Evolutionary conservation across 1,140 invertebrate species (phyloP).

Genomic region (Tetramorium parvispinum): DNA sequence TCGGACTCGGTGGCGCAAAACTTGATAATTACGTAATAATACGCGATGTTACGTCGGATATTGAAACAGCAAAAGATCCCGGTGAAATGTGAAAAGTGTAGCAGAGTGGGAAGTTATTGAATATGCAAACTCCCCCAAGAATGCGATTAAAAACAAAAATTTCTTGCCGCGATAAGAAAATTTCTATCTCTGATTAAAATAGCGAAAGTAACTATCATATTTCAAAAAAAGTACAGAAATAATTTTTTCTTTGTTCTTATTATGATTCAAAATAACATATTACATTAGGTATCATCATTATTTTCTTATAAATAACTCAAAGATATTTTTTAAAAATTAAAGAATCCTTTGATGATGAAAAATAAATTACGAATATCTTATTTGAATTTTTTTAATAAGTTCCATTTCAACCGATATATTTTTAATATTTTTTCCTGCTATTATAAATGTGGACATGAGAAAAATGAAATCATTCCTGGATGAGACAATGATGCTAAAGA

Average conservation of each 20-base stretch:
- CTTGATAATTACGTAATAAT: slow-evolving; percentile 63
- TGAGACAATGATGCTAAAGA: slow-evolving; percentile 51
- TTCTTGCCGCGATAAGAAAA: not conserved
- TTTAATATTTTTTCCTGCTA: not conserved
- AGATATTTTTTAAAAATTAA: not conserved
- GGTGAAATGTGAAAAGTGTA: slow-evolving; percentile 36
- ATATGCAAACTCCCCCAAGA: not conserved
- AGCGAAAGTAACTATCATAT: not conserved
- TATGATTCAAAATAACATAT: not conserved
- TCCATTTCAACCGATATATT: not conserved
- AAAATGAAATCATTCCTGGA: slow-evolving; percentile 47
- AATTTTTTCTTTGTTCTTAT: not conserved
- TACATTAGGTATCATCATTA: not conserved
- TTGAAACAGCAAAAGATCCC: slow-evolving; percentile 42
- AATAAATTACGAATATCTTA: not conserved
- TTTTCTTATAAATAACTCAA: not conserved
- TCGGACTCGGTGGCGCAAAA: slow-evolving; percentile 28
- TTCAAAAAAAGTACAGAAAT: not conserved
- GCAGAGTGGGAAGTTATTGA: not conserved
- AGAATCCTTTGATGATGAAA: not conserved
- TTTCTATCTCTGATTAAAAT: not conserved
- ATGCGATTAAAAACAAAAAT: not conserved
- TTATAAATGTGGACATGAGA: not conserved
- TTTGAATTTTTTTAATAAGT: not conserved
- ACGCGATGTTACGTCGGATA: slow-evolving; percentile 47